Base-by-base conservation (phyloP, 1,140 invertebrate genomes). In the Xylocopa sonorina region DNA sequence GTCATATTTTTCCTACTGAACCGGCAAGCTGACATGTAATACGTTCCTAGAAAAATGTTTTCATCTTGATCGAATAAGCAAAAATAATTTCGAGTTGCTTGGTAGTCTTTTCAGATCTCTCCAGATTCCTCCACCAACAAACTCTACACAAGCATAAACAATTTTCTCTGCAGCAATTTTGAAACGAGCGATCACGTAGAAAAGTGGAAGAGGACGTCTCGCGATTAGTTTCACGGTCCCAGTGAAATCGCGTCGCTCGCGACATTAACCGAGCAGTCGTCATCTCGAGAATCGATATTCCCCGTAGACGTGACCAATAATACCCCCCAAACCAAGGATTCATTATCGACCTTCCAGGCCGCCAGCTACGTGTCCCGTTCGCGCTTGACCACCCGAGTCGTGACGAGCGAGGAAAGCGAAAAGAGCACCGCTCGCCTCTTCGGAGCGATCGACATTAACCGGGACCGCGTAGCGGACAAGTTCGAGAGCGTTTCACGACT, bases 251-350 rank as follows among this genome's bases (percentile, higher is more conserved):
- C 71, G 48, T 38, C 12, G 27, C 67, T 34, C 46, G 53, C 51
- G 66, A 67, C 82, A 72, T 78, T 78, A 72, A 34, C 41, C 51
- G 32, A 3, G 21, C 21, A 55, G 57, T 29, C 48, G 58, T 60
- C 78, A 63, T 78, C 78, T 82, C 51, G 73, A 73, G 73, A 74
- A 79, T 83, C 81, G 76, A 74, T 79, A 74, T 68, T 34, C 62
- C 5, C 60, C n/a, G 32, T 43, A 63, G 66, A 84, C 83, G 82
- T 84, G 83, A 84, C 71, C 83, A 77, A 84, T 84, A 84, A 84
- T 84, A n/a, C n/a, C n/a, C n/a, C 67, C 57, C 72, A 32, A 80
- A 75, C 51, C 27, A 27, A n/a, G 32, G 71, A 76, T 80, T 84
- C 82, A 84, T 84, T 84, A 84, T 84, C 82, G 50, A 75, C 24